These are phyloP conservation scores for Narcine bancroftii DNA, from an alignment of 2,113 vertebrate species.

Conservation along the genomic window DNA sequence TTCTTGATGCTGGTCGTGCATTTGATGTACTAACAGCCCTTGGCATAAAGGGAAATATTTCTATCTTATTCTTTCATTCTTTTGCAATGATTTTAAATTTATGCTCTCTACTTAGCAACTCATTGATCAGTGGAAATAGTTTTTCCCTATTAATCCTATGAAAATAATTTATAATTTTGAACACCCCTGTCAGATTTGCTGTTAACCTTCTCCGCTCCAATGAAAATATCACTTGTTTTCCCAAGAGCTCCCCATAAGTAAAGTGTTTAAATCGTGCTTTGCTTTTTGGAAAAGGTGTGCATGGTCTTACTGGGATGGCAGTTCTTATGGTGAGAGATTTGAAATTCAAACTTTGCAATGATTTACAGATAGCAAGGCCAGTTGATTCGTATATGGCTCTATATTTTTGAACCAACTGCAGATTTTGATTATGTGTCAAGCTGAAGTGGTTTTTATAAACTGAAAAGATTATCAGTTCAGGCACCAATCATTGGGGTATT, in stretches of 20 bases:
- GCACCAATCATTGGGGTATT: not conserved
- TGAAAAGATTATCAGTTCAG: not conserved
- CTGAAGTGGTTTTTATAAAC: not conserved
- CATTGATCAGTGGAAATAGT: slow-evolving; percentile 32
- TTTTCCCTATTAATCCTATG: slow-evolving; percentile 19
- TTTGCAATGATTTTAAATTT: slow-evolving; percentile 28
- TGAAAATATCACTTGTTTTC: not conserved
- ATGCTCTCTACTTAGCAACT: slow-evolving; percentile 14
- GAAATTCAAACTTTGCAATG: not conserved
- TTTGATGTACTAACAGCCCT: not conserved
- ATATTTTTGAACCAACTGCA: not conserved
- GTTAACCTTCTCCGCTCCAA: not conserved
- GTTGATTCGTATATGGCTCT: not conserved
- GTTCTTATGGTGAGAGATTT: not conserved
- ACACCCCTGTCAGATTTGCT: not conserved
- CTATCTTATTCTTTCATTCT: not conserved
- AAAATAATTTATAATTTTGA: slow-evolving; percentile 30
- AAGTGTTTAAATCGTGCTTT: not conserved
- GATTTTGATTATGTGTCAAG: not conserved
- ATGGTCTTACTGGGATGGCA: not conserved
- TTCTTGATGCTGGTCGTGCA: not conserved
- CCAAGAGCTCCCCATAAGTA: not conserved
- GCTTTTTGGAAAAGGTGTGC: not conserved
- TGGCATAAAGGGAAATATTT: not conserved
- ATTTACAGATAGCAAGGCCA: not conserved